Evolutionary conservation across 2,888 invertebrate species (phyloP), one percentile per base, ranked within the genome.

Genomic region (Galeopsomyia nigrocyanea): DNA sequence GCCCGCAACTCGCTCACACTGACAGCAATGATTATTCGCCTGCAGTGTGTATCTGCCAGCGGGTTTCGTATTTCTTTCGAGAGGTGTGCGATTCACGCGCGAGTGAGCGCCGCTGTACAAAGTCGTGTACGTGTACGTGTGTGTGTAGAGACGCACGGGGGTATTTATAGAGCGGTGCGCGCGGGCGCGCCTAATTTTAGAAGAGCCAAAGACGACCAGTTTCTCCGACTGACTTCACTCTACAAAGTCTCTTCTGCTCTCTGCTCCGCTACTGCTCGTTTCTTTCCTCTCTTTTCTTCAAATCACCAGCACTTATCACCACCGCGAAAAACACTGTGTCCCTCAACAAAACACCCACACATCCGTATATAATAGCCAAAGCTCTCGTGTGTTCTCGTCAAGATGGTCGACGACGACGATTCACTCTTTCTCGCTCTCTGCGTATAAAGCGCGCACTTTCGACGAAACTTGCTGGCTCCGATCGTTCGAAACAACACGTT

Each of bases 131-230:
- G 31, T 31, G 7, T 31, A 31, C 31, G 31, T 31, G 31, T 7
- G 31, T 31, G 7, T 3, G 7, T 3, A 31, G 31, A 31, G 31
- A 31, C 60, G 62, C 39, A 55, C 57, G 3, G 9, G 67, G 26
- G 14, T 72, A 72, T 68, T 72, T 63, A 68, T 64, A 67, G 70
- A 61, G 1, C 39, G 16, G 50, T 51, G 64, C 49, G 58, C 62
- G 50, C 39, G 67, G 19, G 68, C 65, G 72, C 73, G 51, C 3
- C 69, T 73, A 73, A 73, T 66, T 73, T 69, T 73, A 73, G 73
- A 60, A 51, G 71, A 50, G 39, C 55, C 53, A 21, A 46, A 9
- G 46, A 16, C 7, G 39, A 64, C 39, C 39, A 14, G 9, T 21
- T 22, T n/a, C n/a, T 49, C 49, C 21, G 16, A 26, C 55, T 46